Conservation (phyloP, 2,113 vertebrate genomes). For the Pelecanoides urinatrix region DNA sequence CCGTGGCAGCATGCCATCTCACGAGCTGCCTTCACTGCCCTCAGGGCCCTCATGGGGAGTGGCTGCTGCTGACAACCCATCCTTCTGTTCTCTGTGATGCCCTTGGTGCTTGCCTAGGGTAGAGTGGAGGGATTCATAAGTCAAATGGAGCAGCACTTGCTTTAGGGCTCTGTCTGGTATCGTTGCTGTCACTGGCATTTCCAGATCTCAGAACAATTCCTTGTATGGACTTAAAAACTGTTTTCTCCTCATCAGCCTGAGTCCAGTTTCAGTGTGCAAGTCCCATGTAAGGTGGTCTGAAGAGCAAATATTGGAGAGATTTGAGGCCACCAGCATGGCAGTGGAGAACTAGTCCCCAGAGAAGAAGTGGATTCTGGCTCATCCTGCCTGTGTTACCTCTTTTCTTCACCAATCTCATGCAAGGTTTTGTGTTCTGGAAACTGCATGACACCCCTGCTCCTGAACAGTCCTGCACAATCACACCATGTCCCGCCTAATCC, state of each 20-base stretch:
- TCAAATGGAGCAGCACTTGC: background rate
- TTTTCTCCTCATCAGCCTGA: background rate
- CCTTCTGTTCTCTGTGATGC: background rate
- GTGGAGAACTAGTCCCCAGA: background rate
- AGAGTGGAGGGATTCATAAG: background rate
- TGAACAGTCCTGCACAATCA: background rate
- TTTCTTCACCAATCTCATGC: rapidly evolving
- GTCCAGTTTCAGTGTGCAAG: background rate
- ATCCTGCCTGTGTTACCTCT: background rate
- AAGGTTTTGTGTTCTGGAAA: background rate
- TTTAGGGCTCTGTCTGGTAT: background rate
- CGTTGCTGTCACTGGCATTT: background rate
- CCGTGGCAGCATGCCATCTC: rapidly evolving
- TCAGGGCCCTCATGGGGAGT: background rate
- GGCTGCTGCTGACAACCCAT: background rate
- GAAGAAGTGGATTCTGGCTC: background rate
- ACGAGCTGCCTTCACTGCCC: rapidly evolving
- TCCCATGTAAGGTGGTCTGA: background rate
- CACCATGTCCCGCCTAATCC: background rate
- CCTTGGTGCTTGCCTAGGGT: background rate
- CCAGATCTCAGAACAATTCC: background rate
- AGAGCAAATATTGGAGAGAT: background rate
- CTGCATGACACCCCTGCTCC: background rate
- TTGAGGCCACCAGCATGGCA: background rate
- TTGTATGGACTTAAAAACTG: background rate